Base-by-base conservation (phyloP, 2,888 invertebrate species). In the Muscina levida region DNA sequence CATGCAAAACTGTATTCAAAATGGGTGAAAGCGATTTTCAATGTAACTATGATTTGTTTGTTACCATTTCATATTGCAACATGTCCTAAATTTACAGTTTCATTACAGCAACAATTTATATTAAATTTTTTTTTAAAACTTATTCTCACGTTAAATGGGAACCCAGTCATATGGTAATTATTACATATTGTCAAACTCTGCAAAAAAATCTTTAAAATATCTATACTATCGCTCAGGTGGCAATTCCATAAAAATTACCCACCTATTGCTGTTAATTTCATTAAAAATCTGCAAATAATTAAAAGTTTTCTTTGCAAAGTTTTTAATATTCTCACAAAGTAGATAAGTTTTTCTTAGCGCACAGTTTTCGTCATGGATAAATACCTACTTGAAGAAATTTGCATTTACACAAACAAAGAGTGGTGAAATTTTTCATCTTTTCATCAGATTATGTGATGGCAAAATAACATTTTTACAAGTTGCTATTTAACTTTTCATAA, bases 401-500 rank as follows among this genome's bases (percentile, higher is more conserved):
- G 17, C 48, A 1, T 48, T 48, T 48, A 1, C 46, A 46, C 17
- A 46, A 15, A n/a, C 46, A 17, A 17, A 2, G 4, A 17, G 48
- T n/a, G n/a, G n/a, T n/a, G n/a, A n/a, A n/a, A 48, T 19, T 19
- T 48, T 48, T 17, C 19, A 19, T 19, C 8, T 48, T 48, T 17
- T 48, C 48, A 13, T 19, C 19, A 48, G 48, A 48, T 48, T 48
- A 48, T 48, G 19, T 48, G 22, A 17, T 48, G 17, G 22, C 2
- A 19, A 48, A 48, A 48, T 48, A 48, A 48, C 48, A 48, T 48
- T 48, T 48, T 48, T 48, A 48, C 48, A 48, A 48, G 17, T 48
- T 48, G 19, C 48, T 19, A 22, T 19, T 48, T 2, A 48, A 48
- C 48, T 48, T 48, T 48, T 48, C 48, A 48, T 19, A 19, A 17